Evolutionary conservation across 2,113 vertebrate species (phyloP).

Genomic region (Brienomyrus longianalis): DNA sequence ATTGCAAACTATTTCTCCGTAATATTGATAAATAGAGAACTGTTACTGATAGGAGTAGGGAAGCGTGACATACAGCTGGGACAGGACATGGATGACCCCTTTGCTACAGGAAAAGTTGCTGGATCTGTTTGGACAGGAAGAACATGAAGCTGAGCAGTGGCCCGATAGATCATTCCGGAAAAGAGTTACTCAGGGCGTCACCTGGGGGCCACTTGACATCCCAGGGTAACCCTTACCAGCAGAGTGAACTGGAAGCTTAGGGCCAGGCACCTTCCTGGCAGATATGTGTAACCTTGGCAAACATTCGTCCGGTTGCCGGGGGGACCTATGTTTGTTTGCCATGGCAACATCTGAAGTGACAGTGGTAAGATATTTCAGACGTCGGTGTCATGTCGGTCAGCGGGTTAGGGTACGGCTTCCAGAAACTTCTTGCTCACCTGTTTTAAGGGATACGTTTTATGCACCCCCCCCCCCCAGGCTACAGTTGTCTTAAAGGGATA

Average conservation of each 20-base stretch:
- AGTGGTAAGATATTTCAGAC: not conserved
- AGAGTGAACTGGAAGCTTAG: not conserved
- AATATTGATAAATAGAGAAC: not conserved
- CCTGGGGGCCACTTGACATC: not conserved
- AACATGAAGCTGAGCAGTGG: not conserved
- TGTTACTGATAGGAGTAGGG: not conserved
- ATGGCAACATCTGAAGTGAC: not conserved
- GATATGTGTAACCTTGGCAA: not conserved
- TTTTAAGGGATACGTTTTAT: not conserved
- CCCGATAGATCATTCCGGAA: not conserved
- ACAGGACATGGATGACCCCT: not conserved
- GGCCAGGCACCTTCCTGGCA: not conserved
- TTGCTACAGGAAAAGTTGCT: not conserved
- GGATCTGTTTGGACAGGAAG: not conserved
- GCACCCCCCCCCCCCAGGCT: slow-evolving; percentile 22
- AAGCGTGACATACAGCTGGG: not conserved
- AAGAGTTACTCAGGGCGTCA: not conserved
- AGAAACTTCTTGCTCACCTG: not conserved
- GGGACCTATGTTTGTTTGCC: not conserved
- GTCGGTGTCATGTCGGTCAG: not conserved
- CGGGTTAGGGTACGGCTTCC: not conserved
- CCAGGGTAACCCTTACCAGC: not conserved
- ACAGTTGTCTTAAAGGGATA: slow-evolving; percentile 60
- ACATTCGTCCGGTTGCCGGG: not conserved
- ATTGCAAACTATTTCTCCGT: not conserved